Base-by-base conservation (phyloP, 2,888 invertebrate species). In the Tetrapedia diversipes region DNA sequence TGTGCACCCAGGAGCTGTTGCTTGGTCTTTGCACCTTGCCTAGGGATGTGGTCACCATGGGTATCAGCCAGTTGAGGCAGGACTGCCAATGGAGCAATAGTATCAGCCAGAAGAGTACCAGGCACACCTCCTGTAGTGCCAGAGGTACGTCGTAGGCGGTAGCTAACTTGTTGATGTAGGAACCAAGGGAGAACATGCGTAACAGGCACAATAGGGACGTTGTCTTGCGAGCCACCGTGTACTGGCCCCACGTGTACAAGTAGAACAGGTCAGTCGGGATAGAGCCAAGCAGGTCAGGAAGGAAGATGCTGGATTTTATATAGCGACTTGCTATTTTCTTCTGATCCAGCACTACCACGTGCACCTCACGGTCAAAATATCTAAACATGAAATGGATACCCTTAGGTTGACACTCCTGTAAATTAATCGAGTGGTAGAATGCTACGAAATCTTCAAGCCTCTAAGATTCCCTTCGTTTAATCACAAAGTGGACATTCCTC, bases 211-310 rank as follows among this genome's bases (percentile, higher is more conserved):
- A 24, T 41, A 91, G 53, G 4, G 90, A 86, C 0, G 77, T 57
- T 16, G 87, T 37, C 72, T 90, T 86, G 1, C 89, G 89, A 0
- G 79, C 53, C 8, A 91, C 83, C 7, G 71, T 66, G 34, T 67
- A 65, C 1, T 85, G 76, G 10, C 84, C 3, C 88, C 87, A 89
- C 0, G 6, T 14, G 4, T 11, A 8, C 6, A 89, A 4, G 73
- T 89, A 91, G 14, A 89, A 78, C n/a, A 87, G 8, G 32, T 91
- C 91, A 0, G 90, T 91, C 22, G 90, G 90, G 4, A 89, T 71
- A 2, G 91, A 91, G 14, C 88, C 89, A 4, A 91, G 4, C 2
- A 91, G 4, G 39, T 91, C 91, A 8, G 80, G 59, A 4, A 89
- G 3, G 49, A 91, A 89, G 1, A 84, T 86, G 34, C 88, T 80